A percentile compares a stretch with the other conserved stretches of the same genome.
Conservation (phyloP, 2,797 vertebrate species). For the Phalloptychus januarius region DNA sequence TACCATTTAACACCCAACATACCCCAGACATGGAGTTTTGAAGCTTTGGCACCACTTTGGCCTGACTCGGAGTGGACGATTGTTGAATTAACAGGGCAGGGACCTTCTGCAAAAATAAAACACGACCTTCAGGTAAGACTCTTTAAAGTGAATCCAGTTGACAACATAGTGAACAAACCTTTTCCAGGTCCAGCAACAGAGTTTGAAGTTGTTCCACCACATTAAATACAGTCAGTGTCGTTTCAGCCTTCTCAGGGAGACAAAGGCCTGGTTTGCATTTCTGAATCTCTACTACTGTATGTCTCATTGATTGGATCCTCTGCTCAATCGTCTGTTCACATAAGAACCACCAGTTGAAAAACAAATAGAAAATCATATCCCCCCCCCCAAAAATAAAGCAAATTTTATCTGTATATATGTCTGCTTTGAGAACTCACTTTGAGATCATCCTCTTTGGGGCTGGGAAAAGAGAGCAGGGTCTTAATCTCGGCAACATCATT, state of each 20-base stretch:
- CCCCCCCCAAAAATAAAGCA: not conserved
- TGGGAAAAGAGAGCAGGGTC: conserved; percentile 82
- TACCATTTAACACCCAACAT: not conserved
- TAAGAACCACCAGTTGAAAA: rapidly evolving
- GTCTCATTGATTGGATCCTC: conserved; percentile 86
- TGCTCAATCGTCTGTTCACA: conserved; percentile 81
- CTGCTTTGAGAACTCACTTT: conserved; percentile 76
- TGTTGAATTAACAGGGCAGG: conserved; percentile 69
- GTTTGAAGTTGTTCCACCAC: conserved; percentile 81
- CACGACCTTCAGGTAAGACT: not conserved
- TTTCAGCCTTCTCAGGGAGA: conserved; percentile 80
- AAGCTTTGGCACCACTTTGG: conserved; percentile 11
- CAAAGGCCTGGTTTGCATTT: conserved; percentile 83
- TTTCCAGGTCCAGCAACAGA: conserved; percentile 85
- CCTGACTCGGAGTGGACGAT: conserved; percentile 51
- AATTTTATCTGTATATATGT: not conserved
- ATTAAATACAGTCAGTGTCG: conserved; percentile 84
- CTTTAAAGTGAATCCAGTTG: not conserved
- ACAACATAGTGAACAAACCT: conserved; percentile 59
- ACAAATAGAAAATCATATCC: not conserved
- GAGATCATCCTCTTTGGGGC: conserved; percentile 84
- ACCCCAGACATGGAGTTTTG: conserved; percentile 52
- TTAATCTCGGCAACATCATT: conserved; percentile 85
- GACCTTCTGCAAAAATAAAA: conserved; percentile 54
- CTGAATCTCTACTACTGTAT: conserved; percentile 83